A percentile compares a stretch with the other conserved stretches of the same genome.
Conservation (phyloP, 2,113 vertebrate genomes). For the Brevimyrus niger region DNA sequence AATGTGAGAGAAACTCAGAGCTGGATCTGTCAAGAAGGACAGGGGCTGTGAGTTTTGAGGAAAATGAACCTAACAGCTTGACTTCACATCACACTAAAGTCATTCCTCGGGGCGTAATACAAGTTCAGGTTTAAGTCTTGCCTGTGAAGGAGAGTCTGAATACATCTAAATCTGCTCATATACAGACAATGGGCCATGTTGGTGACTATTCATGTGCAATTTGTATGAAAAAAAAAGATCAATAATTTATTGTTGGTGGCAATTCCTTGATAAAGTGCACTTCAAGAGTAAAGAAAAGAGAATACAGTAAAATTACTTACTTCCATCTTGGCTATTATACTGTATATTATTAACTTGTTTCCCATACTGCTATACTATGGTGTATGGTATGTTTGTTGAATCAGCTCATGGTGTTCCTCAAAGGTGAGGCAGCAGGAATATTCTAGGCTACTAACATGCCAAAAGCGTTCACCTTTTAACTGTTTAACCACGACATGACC, state of each 20-base stretch:
- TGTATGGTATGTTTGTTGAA: not conserved
- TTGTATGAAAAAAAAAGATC: not conserved
- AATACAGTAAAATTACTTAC: not conserved
- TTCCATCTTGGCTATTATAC: not conserved
- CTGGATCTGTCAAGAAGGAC: constrained; percentile 9
- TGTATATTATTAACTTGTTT: not conserved
- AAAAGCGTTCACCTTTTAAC: no score
- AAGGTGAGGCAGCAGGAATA: not conserved
- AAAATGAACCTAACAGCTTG: not conserved
- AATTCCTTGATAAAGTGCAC: not conserved
- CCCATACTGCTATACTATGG: no score
- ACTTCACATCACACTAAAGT: not conserved
- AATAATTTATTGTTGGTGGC: not conserved
- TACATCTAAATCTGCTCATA: not conserved
- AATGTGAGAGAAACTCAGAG: not conserved
- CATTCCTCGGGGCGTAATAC: not conserved
- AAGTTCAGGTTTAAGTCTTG: not conserved
- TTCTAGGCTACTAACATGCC: not conserved
- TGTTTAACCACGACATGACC: no score
- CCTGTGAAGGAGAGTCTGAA: not conserved
- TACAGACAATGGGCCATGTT: not conserved
- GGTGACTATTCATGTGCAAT: not conserved
- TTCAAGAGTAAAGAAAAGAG: not conserved
- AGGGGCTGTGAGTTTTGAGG: not conserved
- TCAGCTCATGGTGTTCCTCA: not conserved